Evolutionary conservation across 37 sponge, comb jelly and placozoan genomes (phyloP), one percentile per base, ranked within the genome.

Genomic region (Sycon ciliatum): DNA sequence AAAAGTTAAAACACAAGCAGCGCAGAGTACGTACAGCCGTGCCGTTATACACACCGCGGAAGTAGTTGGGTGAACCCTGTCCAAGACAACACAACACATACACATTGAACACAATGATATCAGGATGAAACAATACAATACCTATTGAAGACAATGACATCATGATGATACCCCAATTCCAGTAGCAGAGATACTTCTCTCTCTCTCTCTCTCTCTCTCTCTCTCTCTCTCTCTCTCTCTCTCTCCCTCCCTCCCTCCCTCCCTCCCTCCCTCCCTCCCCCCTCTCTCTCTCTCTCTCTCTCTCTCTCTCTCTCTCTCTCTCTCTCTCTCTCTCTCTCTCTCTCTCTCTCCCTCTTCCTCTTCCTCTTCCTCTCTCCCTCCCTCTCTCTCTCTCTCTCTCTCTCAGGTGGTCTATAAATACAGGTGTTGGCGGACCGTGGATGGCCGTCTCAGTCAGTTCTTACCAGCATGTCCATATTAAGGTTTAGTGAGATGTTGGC

Each of bases 51-150:
- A 89, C 65, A 34, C 80, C 80, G 52, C 90, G 55, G 39, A 82
- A 35, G 56, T 57, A 89, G 70, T 89, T 89, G 36, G 90, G 90
- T 56, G 90, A 89, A 23, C 73, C 90, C 89, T 88, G n/a, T n/a
- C n/a, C n/a, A n/a, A n/a, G n/a, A n/a, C n/a, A n/a, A n/a, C n/a
- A n/a, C n/a, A n/a, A n/a, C n/a, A n/a, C n/a, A n/a, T n/a, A n/a
- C n/a, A n/a, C n/a, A n/a, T n/a, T n/a, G n/a, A n/a, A n/a, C n/a
- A n/a, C n/a, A n/a, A n/a, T n/a, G n/a, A n/a, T n/a, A n/a, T n/a
- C n/a, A n/a, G n/a, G n/a, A n/a, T n/a, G n/a, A n/a, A n/a, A n/a
- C n/a, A n/a, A n/a, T n/a, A n/a, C n/a, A n/a, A n/a, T n/a, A n/a
- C n/a, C n/a, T n/a, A n/a, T n/a, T n/a, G n/a, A n/a, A n/a, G n/a